Conservation (phyloP, 1,140 invertebrate species). For the Parasteatoda tepidariorum region DNA sequence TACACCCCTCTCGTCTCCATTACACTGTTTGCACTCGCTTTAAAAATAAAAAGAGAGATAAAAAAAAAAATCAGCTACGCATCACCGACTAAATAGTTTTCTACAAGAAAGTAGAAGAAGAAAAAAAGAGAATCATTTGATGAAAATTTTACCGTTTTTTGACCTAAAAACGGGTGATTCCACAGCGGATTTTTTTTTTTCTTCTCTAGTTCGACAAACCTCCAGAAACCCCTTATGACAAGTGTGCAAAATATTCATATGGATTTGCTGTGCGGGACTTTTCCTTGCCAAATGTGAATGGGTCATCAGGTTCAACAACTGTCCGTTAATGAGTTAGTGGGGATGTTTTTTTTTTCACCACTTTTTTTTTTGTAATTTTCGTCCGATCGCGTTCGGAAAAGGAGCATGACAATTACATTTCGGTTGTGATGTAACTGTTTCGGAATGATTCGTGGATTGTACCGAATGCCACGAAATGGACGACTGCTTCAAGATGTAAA, state of each 20-base stretch:
- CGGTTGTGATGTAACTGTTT: no score
- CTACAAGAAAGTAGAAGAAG: no score
- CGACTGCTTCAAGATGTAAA: no score
- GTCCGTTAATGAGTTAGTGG: neutral
- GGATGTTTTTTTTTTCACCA: neutral
- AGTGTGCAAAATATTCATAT: no score
- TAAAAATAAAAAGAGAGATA: neutral
- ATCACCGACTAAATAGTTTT: constrained; percentile 46
- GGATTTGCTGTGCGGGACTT: neutral
- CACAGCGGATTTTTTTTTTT: neutral
- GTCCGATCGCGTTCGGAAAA: no score
- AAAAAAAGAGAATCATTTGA: constrained; percentile 20
- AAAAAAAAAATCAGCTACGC: constrained; percentile 9
- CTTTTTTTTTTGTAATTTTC: no score
- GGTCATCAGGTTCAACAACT: neutral
- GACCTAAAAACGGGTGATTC: constrained; percentile 32
- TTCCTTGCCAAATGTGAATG: neutral
- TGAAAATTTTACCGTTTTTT: constrained; percentile 37
- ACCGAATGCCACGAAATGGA: no score
- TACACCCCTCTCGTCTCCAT: constrained; percentile 54
- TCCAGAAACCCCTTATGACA: no score
- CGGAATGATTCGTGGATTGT: no score
- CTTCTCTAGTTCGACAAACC: neutral
- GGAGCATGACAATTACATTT: no score
- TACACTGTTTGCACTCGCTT: constrained; percentile 55